Evolutionary conservation across 2,113 vertebrate genomes (phyloP).

Genomic region (Catharus fuscescens): DNA sequence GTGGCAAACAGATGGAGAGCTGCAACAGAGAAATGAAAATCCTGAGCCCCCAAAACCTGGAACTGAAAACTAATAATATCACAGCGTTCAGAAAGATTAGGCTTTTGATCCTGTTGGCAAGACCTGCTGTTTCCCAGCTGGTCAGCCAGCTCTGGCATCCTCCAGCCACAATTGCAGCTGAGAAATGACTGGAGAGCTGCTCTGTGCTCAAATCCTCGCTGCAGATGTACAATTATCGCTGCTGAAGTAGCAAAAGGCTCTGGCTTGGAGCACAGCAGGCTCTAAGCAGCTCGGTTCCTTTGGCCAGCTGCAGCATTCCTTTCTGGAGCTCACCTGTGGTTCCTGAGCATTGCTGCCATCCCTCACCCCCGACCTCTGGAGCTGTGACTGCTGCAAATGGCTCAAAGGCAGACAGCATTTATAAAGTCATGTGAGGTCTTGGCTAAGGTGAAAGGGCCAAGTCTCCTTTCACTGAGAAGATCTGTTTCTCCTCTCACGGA

Average conservation of each 20-base stretch:
- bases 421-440: neutral
- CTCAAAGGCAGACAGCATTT: neutral
- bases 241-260: neutral
- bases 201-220: neutral
- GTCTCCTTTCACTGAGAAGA: neutral
- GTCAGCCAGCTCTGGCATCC: conserved; percentile 14
- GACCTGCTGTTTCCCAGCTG: conserved; percentile 27
- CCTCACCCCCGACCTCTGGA: neutral
- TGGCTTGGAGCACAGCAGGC: neutral
- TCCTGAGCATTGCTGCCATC: neutral
- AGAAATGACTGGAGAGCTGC: conserved; percentile 7
- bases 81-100: conserved; percentile 15
- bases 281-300: neutral
- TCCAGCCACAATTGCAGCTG: neutral
- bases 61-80: neutral
- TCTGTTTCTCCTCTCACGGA: neutral
- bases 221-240: conserved; percentile 11
- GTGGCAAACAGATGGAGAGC: neutral
- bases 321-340: neutral
- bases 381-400: neutral
- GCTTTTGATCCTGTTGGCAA: conserved; percentile 27
- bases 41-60: neutral
- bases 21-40: neutral
- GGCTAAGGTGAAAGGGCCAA: neutral
- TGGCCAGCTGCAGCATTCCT: neutral